phyloP scores from a whole-genome alignment of 2,113 vertebrate genomes.

The Sphaerodactylus townsendi region DNA sequence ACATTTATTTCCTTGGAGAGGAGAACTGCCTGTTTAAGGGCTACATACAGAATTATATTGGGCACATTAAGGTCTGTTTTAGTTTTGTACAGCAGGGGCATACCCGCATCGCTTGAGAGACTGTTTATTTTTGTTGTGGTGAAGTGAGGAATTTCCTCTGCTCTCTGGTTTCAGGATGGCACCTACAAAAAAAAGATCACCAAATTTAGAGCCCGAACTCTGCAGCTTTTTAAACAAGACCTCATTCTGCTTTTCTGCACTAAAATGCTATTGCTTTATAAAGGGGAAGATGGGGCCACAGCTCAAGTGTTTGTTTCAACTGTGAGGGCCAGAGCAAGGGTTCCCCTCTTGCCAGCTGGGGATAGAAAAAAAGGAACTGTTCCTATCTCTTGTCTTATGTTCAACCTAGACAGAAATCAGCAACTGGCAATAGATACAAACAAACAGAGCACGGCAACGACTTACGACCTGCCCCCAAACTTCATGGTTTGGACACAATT shows the following conservation, averaged over 20 bases:
- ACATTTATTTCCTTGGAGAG: neutral
- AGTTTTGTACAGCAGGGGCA: neutral
- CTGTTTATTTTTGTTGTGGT: neutral
- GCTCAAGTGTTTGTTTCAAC: neutral
- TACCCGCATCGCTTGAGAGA: neutral
- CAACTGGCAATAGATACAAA: too few relatives aligned
- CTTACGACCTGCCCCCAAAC: too few relatives aligned
- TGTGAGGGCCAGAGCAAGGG: neutral
- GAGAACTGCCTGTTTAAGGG: neutral
- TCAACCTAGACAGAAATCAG: too few relatives aligned
- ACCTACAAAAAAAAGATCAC: neutral
- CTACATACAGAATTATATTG: slow-evolving; percentile 9
- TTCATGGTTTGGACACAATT: neutral
- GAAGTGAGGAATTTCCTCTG: neutral
- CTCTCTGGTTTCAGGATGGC: neutral
- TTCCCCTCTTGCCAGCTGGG: neutral
- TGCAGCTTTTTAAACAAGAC: neutral
- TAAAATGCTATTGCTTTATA: neutral
- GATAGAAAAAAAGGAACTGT: neutral
- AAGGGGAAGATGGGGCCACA: neutral
- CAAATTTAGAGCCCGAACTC: neutral
- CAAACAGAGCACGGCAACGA: too few relatives aligned
- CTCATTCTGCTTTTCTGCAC: neutral
- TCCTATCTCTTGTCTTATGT: too few relatives aligned
- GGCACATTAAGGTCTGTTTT: neutral